phyloP scores from a whole-genome alignment of 2,113 vertebrate genomes.

The Nymphicus hollandicus region DNA sequence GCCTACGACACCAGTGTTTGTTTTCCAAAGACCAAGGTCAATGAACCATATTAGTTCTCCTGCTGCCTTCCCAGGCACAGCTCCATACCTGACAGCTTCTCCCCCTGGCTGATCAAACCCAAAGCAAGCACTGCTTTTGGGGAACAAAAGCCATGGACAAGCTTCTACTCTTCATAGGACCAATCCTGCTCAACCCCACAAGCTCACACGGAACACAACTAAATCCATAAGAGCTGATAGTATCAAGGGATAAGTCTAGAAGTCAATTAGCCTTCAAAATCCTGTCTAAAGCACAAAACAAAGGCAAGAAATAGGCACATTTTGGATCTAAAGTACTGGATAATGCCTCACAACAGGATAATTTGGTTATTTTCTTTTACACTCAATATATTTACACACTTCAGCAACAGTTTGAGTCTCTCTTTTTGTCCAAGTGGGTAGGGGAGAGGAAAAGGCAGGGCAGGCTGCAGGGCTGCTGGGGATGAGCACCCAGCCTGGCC shows the following conservation, averaged over 20 bases:
- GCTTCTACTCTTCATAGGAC: neutral
- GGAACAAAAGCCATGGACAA: neutral
- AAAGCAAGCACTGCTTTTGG: neutral
- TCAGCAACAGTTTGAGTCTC: neutral
- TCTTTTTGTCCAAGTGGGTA: fast-evolving
- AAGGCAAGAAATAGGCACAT: neutral
- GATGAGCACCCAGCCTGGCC: neutral
- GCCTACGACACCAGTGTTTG: neutral
- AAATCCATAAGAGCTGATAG: neutral
- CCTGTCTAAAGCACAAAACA: neutral
- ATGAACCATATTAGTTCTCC: fast-evolving
- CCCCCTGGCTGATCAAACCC: neutral
- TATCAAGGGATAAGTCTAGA: neutral
- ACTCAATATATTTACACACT: neutral
- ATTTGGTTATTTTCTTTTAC: neutral
- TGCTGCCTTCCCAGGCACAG: neutral
- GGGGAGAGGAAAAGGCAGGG: neutral
- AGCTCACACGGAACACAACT: neutral
- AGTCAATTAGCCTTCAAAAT: neutral
- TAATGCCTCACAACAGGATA: neutral
- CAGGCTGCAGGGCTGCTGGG: neutral
- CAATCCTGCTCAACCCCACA: neutral
- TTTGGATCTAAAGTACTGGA: neutral
- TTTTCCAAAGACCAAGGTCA: neutral
- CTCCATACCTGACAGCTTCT: neutral